A percentile compares a stretch with the other conserved stretches of the same genome.
phyloP scores from a whole-genome alignment of 1,140 invertebrate genomes.

The Papilio glaucus region DNA sequence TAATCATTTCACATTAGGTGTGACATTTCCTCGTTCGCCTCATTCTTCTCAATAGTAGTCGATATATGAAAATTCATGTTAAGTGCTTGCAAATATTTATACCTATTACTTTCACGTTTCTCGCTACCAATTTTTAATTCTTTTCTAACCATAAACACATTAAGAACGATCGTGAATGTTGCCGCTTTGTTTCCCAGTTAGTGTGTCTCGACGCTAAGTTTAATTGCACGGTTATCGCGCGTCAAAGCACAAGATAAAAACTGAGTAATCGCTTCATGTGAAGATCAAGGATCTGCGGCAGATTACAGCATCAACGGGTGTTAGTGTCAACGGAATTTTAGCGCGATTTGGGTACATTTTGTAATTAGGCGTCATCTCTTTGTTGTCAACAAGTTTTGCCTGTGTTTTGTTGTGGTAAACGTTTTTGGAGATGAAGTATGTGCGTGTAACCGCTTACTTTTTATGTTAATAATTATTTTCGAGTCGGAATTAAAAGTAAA shows the following conservation, averaged over 20 bases:
- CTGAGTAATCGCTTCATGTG: constrained; percentile 20
- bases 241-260: not conserved
- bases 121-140: not conserved
- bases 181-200: not conserved
- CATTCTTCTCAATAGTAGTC: no score
- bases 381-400: not conserved
- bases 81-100: not conserved
- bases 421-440: not conserved
- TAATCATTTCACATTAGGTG: no score
- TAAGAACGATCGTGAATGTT: not conserved
- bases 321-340: not conserved
- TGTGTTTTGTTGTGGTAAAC: not conserved
- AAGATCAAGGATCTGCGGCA: constrained; percentile 24
- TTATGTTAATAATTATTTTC: not conserved
- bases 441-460: not conserved
- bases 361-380: not conserved
- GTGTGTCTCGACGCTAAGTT: constrained; percentile 14
- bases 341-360: not conserved
- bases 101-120: not conserved
- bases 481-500: no score
- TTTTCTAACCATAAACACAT: not conserved
- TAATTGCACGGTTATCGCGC: not conserved
- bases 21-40: no score
- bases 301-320: not conserved
- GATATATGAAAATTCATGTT: no score